Evolutionary conservation across 2,797 vertebrate genomes (phyloP).

Genomic region (Anabacerthia variegaticeps): DNA sequence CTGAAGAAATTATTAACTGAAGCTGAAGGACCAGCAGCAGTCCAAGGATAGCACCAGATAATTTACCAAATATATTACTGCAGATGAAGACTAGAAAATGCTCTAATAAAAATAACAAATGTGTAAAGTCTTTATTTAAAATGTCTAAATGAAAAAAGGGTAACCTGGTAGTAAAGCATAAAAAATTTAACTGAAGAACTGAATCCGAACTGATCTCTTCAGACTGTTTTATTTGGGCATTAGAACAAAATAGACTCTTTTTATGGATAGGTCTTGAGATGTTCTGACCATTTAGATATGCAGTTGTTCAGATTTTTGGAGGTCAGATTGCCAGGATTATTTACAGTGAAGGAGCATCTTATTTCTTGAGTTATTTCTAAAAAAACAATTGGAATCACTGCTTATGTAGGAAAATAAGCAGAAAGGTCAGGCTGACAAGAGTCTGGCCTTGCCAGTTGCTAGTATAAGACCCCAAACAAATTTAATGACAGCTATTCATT

Average conservation of each 20-base stretch:
- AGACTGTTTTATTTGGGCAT: not conserved
- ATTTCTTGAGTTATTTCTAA: not conserved
- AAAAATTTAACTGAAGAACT: not conserved
- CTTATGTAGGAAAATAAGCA: not conserved
- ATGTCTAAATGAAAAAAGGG: not conserved
- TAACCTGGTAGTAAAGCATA: not conserved
- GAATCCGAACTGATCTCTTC: not conserved
- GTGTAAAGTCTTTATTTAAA: not conserved
- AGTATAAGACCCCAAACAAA: not conserved
- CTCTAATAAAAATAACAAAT: not conserved
- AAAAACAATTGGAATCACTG: not conserved
- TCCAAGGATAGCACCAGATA: not conserved
- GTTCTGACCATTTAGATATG: not conserved
- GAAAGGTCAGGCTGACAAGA: not conserved
- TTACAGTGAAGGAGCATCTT: not conserved
- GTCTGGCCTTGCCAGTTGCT: not conserved
- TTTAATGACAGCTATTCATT: not conserved
- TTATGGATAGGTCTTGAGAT: not conserved
- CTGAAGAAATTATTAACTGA: not conserved
- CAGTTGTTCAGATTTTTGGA: not conserved
- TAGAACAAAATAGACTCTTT: not conserved
- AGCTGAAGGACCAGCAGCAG: not conserved
- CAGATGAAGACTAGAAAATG: not conserved
- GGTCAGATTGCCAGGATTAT: not conserved
- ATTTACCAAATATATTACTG: not conserved